Evolutionary conservation across 2,113 vertebrate species (phyloP).

Genomic region (Odocoileus hemionus): DNA sequence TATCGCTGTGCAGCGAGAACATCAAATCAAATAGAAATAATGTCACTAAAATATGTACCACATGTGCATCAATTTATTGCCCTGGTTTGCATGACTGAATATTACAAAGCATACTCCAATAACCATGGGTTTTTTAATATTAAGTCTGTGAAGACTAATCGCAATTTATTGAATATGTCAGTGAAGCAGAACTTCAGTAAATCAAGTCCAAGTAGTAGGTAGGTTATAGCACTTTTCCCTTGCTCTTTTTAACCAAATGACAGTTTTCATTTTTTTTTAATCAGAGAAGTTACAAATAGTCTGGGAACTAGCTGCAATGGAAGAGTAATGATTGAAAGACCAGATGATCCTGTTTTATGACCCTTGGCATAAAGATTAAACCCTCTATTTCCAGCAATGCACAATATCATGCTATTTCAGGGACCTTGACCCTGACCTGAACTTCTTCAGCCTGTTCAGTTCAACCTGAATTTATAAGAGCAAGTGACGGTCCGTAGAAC

Average conservation of each 20-base stretch:
- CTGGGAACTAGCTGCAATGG: not conserved
- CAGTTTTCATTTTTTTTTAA: not conserved
- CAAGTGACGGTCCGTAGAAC: not conserved
- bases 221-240: not conserved
- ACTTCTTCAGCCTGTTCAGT: conserved; percentile 35
- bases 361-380: conserved; percentile 58
- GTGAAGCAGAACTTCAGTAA: conserved; percentile 4
- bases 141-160: conserved; percentile 27
- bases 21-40: conserved; percentile 39
- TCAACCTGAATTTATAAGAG: conserved; percentile 43
- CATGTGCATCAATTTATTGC: not conserved
- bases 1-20: not conserved
- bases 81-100: conserved; percentile 30
- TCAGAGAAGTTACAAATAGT: not conserved
- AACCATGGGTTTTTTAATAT: conserved; percentile 24
- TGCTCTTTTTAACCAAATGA: conserved; percentile 5
- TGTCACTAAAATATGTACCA: conserved; percentile 27
- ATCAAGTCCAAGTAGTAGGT: not conserved
- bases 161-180: conserved; percentile 34
- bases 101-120: not conserved
- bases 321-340: conserved; percentile 27
- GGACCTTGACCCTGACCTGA: conserved; percentile 63
- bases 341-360: conserved; percentile 57
- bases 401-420: conserved; percentile 56
- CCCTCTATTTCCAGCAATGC: conserved; percentile 32